Evolutionary conservation across 1,140 invertebrate species (phyloP).

Genomic region (Adelges cooleyi): DNA sequence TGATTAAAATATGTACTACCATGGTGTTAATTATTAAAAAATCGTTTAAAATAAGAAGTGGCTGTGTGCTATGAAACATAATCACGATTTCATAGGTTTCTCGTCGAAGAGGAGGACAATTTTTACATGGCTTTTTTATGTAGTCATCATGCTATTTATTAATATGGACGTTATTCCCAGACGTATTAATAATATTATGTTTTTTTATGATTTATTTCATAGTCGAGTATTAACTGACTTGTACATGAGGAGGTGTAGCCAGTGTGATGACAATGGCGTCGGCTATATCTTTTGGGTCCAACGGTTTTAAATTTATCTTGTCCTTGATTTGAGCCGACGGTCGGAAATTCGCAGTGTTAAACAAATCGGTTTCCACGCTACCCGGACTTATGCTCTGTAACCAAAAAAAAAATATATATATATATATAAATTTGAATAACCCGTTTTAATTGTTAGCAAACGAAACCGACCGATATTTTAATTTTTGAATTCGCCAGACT

Average conservation of each 20-base stretch:
- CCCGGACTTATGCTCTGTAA: conserved; percentile 49
- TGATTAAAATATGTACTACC: no score
- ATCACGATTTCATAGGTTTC: not conserved
- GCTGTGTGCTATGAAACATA: conserved; percentile 28
- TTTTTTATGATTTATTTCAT: not conserved
- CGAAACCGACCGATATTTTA: conserved; percentile 42
- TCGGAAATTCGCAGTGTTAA: conserved; percentile 10
- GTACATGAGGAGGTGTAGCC: conserved; percentile 46
- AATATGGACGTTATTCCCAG: no score
- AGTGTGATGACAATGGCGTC: conserved; percentile 36
- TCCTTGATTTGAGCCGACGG: conserved; percentile 1
- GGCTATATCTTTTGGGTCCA: conserved; percentile 31
- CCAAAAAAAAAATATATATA: conserved; percentile 28
- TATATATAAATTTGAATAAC: not conserved
- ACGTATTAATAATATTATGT: not conserved
- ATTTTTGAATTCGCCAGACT: conserved; percentile 43
- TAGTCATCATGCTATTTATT: no score
- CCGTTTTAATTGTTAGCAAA: not conserved
- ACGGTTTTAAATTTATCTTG: conserved; percentile 10
- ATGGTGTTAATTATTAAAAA: no score
- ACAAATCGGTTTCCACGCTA: conserved; percentile 43
- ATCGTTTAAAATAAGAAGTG: not conserved
- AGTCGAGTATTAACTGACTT: conserved; percentile 39
- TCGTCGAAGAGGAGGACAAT: not conserved
- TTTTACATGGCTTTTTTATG: not conserved